phyloP scores from a whole-genome alignment of 2,113 vertebrate species.

The Daubentonia madagascariensis region DNA sequence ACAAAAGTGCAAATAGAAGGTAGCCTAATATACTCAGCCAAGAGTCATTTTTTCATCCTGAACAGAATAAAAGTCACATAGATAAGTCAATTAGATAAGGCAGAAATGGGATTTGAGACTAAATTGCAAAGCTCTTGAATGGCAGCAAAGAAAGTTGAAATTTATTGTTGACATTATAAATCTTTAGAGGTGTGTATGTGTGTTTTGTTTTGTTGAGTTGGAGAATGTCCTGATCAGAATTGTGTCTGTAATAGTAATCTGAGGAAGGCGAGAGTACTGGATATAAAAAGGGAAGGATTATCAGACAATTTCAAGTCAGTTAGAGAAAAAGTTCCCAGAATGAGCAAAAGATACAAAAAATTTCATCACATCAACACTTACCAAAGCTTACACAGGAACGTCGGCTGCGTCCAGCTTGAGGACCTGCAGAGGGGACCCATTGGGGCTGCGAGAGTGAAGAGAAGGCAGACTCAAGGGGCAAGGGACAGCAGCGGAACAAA shows the following conservation, averaged over 20 bases:
- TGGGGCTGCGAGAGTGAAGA: not conserved
- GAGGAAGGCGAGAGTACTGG: not conserved
- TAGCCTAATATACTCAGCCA: not conserved
- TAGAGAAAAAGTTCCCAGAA: not conserved
- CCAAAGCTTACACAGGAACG: not conserved
- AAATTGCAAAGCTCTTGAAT: not conserved
- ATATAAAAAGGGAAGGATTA: not conserved
- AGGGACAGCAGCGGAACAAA: not conserved
- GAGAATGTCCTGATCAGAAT: not conserved
- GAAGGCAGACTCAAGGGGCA: no score
- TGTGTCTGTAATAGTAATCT: not conserved
- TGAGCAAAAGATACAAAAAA: not conserved
- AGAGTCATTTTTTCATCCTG: not conserved
- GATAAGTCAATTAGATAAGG: not conserved
- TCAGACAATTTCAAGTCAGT: not conserved
- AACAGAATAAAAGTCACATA: not conserved
- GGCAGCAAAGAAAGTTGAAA: not conserved
- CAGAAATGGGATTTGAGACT: not conserved
- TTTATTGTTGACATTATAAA: not conserved
- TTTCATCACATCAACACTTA: not conserved
- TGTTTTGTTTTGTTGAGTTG: not conserved
- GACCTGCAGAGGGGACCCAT: not conserved
- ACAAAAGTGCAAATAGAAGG: not conserved
- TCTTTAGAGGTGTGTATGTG: not conserved
- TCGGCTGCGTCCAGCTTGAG: not conserved